phyloP scores from a whole-genome alignment of 2,113 vertebrate genomes.

The Coturnix japonica region DNA sequence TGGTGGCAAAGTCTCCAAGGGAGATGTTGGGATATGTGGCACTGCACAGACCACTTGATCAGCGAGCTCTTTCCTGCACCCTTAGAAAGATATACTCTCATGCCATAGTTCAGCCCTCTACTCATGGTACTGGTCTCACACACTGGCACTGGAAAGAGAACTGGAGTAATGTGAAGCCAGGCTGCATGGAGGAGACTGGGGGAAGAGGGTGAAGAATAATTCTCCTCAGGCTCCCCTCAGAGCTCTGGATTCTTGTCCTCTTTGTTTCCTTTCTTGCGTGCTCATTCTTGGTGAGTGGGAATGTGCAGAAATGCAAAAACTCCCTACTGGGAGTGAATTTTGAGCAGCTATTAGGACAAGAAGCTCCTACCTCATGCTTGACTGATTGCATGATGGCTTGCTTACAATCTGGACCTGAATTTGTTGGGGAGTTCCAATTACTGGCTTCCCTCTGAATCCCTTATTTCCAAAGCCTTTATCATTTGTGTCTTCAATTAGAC shows the following conservation, averaged over 20 bases:
- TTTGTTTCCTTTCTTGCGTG: background rate
- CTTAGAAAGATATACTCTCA: background rate
- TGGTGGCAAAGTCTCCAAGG: background rate
- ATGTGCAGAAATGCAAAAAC: background rate
- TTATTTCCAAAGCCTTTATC: background rate
- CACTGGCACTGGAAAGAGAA: background rate
- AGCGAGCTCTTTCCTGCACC: background rate
- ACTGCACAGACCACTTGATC: background rate
- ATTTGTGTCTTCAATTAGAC: background rate
- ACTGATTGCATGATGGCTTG: background rate
- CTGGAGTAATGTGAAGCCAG: background rate
- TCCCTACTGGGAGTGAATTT: background rate
- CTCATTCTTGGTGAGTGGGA: background rate
- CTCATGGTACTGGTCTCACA: background rate
- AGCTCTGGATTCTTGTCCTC: background rate
- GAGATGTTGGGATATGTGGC: accelerated
- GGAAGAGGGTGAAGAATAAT: background rate
- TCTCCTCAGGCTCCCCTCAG: background rate
- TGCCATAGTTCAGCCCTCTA: background rate
- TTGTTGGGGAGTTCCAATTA: background rate
- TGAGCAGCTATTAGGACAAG: background rate
- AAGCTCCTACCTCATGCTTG: background rate
- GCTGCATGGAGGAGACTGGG: background rate
- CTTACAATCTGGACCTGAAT: background rate
- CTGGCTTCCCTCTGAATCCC: background rate